Base-by-base conservation (phyloP, 2,888 invertebrate genomes). In the Periphyllus acericola region DNA sequence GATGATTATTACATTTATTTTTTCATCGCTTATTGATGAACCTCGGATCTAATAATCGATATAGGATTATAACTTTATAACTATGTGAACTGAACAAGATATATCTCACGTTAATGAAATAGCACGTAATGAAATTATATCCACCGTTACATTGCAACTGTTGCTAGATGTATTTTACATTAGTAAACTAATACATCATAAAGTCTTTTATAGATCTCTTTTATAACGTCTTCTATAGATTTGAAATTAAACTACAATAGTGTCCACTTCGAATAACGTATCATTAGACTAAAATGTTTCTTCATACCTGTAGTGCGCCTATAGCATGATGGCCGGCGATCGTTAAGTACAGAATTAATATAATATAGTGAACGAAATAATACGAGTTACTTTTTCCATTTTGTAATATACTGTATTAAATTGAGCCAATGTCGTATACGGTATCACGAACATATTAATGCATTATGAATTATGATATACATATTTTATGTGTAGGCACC, bases 221-320 rank as follows among this genome's bases (percentile, higher is more conserved):
- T n/a, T n/a, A n/a, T n/a, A n/a, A n/a, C n/a, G n/a, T n/a, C n/a
- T n/a, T n/a, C n/a, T n/a, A n/a, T 68, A 46, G 52, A 29, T 52
- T 46, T 32, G 17, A 78, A 78, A 52, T 78, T 52, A 78, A 29
- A 52, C n/a, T 78, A 78, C 52, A 78, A 78, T 78, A 21, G 52
- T n/a, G n/a, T 21, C 11, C 29, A 32, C 52, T 21, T 32, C 52
- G 5, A 52, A 32, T 78, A 78, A 78, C 78, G 21, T 78, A 52
- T 52, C 52, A 78, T 78, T 78, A 78, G 29, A 52, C 32, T 21
- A 52, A 78, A 68, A 29, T 68, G 68, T 68, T 25, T 68, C 68
- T 68, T 68, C 68, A 68, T 29, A 60, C 60, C 60, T 60, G 29
- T 29, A 29, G 1, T 3, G 68, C 6, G 68, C 8, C 68, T 46